phyloP scores from a whole-genome alignment of 2,888 invertebrate genomes.

The Arctia plantaginis region DNA sequence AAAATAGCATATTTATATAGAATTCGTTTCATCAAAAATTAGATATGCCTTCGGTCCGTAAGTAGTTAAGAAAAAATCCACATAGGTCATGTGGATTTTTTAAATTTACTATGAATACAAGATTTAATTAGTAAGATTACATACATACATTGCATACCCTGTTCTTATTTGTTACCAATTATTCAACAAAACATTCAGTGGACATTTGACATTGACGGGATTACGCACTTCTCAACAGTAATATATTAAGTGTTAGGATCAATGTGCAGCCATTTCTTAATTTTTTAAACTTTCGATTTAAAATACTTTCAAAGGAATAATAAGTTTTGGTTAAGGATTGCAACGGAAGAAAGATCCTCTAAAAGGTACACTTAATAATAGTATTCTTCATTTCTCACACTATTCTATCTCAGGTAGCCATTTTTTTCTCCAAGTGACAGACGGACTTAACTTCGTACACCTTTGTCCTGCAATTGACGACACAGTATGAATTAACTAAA shows the following conservation, averaged over 20 bases:
- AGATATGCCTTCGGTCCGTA: no score
- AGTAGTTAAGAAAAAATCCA: no score
- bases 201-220: neutral
- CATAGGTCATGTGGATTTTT: no score
- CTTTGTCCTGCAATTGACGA: slow-evolving; percentile 20
- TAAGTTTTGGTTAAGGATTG: neutral
- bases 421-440: slow-evolving; percentile 34
- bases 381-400: slow-evolving; percentile 10
- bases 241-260: neutral
- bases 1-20: no score
- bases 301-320: neutral
- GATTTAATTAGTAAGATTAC: no score
- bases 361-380: slow-evolving; percentile 13
- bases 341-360: neutral
- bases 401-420: slow-evolving; percentile 37
- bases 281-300: neutral
- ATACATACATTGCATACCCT: neutral
- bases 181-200: neutral
- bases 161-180: neutral
- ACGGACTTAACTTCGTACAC: slow-evolving; percentile 19
- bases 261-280: neutral
- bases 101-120: no score
- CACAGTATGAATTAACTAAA: slow-evolving; percentile 34
- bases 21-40: no score
- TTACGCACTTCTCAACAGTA: neutral